Percentiles rank a stretch among this genome's conserved stretches.
phyloP scores from a whole-genome alignment of 2,888 invertebrate genomes.

The Heteromyza rotundicornis region DNA sequence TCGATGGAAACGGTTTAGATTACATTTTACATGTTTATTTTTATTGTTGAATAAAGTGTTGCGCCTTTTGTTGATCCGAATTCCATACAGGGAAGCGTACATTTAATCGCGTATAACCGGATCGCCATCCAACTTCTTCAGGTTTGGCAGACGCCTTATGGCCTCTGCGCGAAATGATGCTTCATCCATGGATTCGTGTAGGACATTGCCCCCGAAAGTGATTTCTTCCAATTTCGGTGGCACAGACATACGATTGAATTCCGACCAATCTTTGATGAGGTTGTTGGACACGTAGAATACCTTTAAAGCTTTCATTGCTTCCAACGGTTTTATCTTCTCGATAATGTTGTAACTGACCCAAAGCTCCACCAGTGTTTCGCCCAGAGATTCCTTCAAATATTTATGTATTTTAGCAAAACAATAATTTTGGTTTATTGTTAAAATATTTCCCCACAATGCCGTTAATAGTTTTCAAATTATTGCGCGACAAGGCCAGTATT shows the following conservation, averaged over 20 bases:
- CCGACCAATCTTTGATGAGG: conserved; percentile 86
- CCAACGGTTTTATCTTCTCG: conserved; percentile 90
- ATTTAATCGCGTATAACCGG: conserved; percentile 59
- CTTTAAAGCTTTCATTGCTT: conserved; percentile 78
- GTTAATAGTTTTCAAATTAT: conserved; percentile 87
- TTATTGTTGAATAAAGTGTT: neutral
- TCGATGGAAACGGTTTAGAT: conserved; percentile 36
- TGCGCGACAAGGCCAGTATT: conserved; percentile 84
- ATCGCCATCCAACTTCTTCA: conserved; percentile 83
- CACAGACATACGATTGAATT: conserved; percentile 82
- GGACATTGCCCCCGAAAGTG: conserved; percentile 80
- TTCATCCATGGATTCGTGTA: conserved; percentile 76
- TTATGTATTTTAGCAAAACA: neutral
- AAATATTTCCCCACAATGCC: conserved; percentile 70
- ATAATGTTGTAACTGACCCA: conserved; percentile 95
- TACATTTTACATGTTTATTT: conserved; percentile 9
- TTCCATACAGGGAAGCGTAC: neutral
- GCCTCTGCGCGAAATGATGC: conserved; percentile 76
- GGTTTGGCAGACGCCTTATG: conserved; percentile 72
- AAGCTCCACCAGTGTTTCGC: conserved; percentile 86
- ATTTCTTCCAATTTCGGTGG: conserved; percentile 77
- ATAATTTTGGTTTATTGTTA: neutral
- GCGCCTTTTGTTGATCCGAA: conserved; percentile 50
- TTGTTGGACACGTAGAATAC: conserved; percentile 86
- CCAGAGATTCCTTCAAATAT: conserved; percentile 74